phyloP scores from a whole-genome alignment of 2,113 vertebrate species.

The rabbit (Oryctolagus cuniculus) region DNA sequence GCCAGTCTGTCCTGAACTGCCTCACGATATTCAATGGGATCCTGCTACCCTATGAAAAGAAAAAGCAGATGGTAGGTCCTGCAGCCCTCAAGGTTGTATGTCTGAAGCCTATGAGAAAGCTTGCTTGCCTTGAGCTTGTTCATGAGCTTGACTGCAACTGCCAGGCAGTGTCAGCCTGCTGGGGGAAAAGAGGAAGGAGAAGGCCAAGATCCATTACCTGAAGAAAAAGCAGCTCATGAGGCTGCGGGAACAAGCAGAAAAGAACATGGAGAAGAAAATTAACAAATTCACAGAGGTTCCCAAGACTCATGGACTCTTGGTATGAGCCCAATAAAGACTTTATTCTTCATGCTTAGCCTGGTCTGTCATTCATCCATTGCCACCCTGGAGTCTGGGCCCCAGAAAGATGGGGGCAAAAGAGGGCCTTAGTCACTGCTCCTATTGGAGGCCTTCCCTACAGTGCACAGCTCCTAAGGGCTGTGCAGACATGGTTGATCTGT shows the following conservation, averaged over 20 bases:
- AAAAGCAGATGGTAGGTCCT: slow-evolving; percentile 91
- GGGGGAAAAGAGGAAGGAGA: slow-evolving; percentile 90
- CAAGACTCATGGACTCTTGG: background rate
- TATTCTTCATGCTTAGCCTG: no score
- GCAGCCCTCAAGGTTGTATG: slow-evolving; percentile 91
- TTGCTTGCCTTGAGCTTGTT: slow-evolving; percentile 89
- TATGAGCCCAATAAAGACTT: background rate
- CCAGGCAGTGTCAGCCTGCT: slow-evolving; percentile 90
- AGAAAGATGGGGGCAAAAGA: no score
- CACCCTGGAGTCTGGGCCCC: no score
- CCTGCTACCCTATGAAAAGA: slow-evolving; percentile 91
- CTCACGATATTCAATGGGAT: slow-evolving; percentile 92
- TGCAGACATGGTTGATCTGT: no score
- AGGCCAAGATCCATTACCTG: no score
- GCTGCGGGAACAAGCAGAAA: background rate
- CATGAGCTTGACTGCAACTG: slow-evolving; percentile 93
- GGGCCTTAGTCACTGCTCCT: no score
- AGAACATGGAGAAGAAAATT: background rate
- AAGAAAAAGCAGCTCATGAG: no score
- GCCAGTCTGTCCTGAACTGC: slow-evolving; percentile 90
- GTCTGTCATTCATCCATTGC: no score
- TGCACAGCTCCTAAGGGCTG: no score
- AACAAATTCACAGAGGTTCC: background rate
- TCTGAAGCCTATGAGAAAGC: slow-evolving; percentile 92
- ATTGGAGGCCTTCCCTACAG: no score